Evolutionary conservation across 23 tunicate genomes (phyloP), one percentile per base, ranked within the genome.

Genomic region (Halocynthia roretzi): DNA sequence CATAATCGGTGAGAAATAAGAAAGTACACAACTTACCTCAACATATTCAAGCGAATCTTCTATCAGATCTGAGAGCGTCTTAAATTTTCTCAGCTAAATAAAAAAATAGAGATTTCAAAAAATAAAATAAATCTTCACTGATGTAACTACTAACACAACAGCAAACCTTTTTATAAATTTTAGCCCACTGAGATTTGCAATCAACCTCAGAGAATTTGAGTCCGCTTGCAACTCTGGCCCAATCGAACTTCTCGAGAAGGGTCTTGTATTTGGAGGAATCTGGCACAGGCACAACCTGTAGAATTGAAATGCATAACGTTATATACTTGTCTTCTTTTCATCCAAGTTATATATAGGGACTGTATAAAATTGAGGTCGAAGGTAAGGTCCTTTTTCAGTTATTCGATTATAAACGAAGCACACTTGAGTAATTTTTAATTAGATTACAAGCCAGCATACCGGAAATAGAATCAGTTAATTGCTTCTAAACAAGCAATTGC

Each of bases 41-140:
- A 92, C 31, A 78, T 82, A 92, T 56, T 92, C 98, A 31, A 70
- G 72, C 11, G 92, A 91, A 74, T 92, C 98, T 50, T 48, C 54
- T 6, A 92, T 55, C 4, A 92, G 22, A 20, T 92, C 98, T 40
- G 93, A 56, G 40, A 92, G 75, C 44, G 98, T 92, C 20, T 90
- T 76, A 74, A 77, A 92, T 58, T 92, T 92, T 14, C 98, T 91
- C 23, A 92, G 63, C 98, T 92, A 50, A 23, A 61, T 49, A 11
- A 17, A 68, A 17, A 14, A 50, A 71, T 44, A 17, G 1, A n/a
- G 72, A 68, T 68, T 68, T n/a, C 4, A 60, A 60, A 15, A 57
- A 11, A 57, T 57, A 57, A 11, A 60, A 60, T 15, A 60, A 60
- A n/a, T 60, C 1, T 15, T 60, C n/a, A 15, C 2, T n/a, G 23